Evolutionary conservation across 2,797 vertebrate species (phyloP).

Genomic region (Holocentrus rufus): DNA sequence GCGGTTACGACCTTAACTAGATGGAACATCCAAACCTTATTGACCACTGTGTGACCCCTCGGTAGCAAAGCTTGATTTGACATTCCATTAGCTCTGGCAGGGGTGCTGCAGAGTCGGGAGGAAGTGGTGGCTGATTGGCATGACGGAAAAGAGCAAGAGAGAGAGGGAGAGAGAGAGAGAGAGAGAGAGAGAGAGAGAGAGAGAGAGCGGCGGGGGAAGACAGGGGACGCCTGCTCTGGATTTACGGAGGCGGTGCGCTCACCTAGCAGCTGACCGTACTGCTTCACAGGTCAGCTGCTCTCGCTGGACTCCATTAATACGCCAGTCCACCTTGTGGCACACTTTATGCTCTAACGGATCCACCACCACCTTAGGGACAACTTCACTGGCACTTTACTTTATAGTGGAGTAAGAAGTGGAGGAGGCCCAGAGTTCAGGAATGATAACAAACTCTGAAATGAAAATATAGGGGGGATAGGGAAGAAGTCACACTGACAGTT

Average conservation of each 20-base stretch:
- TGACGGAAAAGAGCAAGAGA: conserved; percentile 46
- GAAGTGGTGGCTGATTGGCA: conserved; percentile 68
- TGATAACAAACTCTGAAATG: conserved; percentile 58
- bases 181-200: neutral
- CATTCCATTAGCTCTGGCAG: conserved; percentile 70
- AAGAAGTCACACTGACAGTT: conserved; percentile 63
- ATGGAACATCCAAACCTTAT: conserved; percentile 70
- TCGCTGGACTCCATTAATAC: conserved; percentile 79
- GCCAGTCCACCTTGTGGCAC: conserved; percentile 73
- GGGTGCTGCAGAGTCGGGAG: conserved; percentile 52
- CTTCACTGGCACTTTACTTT: conserved; percentile 73
- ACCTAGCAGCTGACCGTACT: conserved; percentile 75
- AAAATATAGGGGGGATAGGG: conserved; percentile 42
- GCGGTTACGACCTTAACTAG: conserved; percentile 64
- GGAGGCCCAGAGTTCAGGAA: conserved; percentile 51
- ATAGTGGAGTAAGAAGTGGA: conserved; percentile 53
- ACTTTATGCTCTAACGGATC: conserved; percentile 72
- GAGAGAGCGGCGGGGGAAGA: conserved; percentile 58
- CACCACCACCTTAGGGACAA: conserved; percentile 70
- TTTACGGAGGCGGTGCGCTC: conserved; percentile 71
- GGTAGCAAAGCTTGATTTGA: conserved; percentile 74
- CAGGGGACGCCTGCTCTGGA: conserved; percentile 71
- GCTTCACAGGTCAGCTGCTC: conserved; percentile 76
- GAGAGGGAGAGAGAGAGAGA: neutral
- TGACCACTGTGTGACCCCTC: conserved; percentile 75